Percentiles rank a stretch among this genome's conserved stretches.
Conservation (phyloP, 2,797 vertebrate species). For the Gymnodraco acuticeps region DNA sequence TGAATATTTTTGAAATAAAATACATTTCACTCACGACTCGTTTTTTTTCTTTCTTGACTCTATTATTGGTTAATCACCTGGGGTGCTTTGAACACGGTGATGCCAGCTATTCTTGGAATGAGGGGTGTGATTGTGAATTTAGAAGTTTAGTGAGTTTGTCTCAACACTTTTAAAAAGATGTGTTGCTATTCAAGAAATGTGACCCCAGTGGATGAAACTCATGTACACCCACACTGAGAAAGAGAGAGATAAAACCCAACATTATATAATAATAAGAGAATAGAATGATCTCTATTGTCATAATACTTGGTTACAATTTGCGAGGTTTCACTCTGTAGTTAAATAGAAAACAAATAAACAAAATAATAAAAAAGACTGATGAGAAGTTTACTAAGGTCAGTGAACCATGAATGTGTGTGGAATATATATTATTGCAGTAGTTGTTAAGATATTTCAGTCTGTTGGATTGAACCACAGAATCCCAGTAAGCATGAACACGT, state of each 20-base stretch:
- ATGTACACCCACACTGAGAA: slow-evolving; percentile 11
- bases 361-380: background rate
- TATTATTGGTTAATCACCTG: slow-evolving; percentile 29
- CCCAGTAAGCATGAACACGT: background rate
- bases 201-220: slow-evolving; percentile 13
- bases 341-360: no score
- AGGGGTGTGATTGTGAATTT: slow-evolving; percentile 33
- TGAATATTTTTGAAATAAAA: slow-evolving; percentile 4
- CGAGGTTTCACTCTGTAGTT: no score
- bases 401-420: background rate
- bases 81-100: slow-evolving; percentile 31
- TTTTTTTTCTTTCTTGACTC: slow-evolving; percentile 1
- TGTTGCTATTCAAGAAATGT: slow-evolving; percentile 17
- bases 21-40: slow-evolving; percentile 15
- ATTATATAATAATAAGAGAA: no score
- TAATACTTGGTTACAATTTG: no score
- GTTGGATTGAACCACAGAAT: background rate
- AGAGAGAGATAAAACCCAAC: background rate
- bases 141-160: slow-evolving; percentile 31
- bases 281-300: no score
- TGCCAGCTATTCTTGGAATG: slow-evolving; percentile 34
- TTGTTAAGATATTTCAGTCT: background rate
- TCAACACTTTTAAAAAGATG: slow-evolving; percentile 20
- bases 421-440: background rate
- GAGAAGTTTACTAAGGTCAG: background rate